These are phyloP conservation scores for Drosophila colorata DNA, from an alignment of 2,888 invertebrate species.

Conservation along the genomic window DNA sequence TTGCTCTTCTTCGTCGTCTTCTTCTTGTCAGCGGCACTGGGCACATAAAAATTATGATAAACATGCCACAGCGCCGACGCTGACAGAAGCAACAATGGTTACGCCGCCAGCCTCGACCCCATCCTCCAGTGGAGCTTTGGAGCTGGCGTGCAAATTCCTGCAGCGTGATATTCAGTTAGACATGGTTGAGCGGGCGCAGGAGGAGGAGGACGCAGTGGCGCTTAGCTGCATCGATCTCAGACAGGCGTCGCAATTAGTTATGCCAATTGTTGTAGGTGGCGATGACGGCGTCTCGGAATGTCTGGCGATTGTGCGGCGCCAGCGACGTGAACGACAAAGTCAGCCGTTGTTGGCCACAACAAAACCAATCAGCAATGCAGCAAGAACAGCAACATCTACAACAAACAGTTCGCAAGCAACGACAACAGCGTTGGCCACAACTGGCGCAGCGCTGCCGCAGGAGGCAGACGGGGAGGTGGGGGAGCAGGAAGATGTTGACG, in stretches of 20 bases:
- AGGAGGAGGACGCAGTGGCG: conserved; percentile 28
- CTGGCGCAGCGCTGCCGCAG: conserved; percentile 47
- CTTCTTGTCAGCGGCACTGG: conserved; percentile 48
- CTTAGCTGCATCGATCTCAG: conserved; percentile 67
- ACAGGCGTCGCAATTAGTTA: conserved; percentile 77
- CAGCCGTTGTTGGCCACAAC: conserved; percentile 54
- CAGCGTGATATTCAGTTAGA: conserved; percentile 62
- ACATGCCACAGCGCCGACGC: conserved; percentile 63
- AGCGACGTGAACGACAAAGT: conserved; percentile 72
- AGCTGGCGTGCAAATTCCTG: conserved; percentile 60
- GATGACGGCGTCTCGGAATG: conserved; percentile 50
- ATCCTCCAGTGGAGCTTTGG: conserved; percentile 31
- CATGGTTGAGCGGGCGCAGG: conserved; percentile 8
- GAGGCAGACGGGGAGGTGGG: conserved; percentile 48
- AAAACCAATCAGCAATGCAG: conserved; percentile 61
- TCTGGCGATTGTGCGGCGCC: conserved; percentile 49
- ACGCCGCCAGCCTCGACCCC: conserved; percentile 15
- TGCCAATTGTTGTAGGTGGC: conserved; percentile 74
- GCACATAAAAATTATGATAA: conserved; percentile 75
- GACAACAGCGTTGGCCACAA: conserved; percentile 64
- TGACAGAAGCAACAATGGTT: conserved; percentile 22
- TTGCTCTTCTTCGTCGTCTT: background rate
- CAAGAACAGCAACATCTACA: conserved; percentile 23
- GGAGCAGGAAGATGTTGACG: conserved; percentile 12
- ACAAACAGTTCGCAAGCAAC: conserved; percentile 76